Evolutionary conservation across 2,113 vertebrate genomes (phyloP).

Genomic region (human (Homo sapiens)): DNA sequence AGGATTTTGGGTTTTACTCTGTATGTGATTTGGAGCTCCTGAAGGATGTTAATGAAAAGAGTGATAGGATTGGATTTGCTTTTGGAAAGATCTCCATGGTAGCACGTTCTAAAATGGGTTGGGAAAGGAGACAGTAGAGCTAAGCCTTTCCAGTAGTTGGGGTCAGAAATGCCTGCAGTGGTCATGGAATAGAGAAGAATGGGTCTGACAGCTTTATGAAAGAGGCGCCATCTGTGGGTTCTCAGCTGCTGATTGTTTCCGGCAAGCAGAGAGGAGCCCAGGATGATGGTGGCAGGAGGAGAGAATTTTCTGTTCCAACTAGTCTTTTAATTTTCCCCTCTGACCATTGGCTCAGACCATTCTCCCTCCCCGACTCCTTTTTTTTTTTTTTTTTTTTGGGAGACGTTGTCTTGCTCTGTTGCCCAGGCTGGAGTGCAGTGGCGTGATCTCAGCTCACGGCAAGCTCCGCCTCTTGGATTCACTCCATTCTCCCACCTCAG

Average conservation of each 20-base stretch:
- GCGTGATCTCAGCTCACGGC: accelerated
- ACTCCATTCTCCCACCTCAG: too few species aligned
- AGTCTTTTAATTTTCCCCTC: background rate
- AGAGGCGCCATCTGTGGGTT: background rate
- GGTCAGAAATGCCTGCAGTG: background rate
- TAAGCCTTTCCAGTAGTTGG: background rate
- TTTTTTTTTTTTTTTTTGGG: background rate
- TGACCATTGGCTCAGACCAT: background rate
- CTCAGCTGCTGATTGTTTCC: background rate
- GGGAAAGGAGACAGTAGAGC: background rate
- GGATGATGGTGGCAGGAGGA: background rate
- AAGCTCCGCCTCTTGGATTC: too few species aligned
- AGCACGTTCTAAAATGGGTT: background rate
- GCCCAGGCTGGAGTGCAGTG: too few species aligned
- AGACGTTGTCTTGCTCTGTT: too few species aligned
- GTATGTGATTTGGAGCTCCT: background rate
- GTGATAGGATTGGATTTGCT: background rate
- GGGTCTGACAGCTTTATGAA: background rate
- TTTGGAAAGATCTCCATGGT: background rate
- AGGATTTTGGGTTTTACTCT: background rate
- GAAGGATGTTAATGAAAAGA: background rate
- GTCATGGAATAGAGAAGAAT: background rate
- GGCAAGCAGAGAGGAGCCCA: background rate
- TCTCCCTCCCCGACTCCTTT: background rate
- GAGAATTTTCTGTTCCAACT: background rate